phyloP scores from a whole-genome alignment of 2,888 invertebrate species.

The Coremacera marginata region DNA sequence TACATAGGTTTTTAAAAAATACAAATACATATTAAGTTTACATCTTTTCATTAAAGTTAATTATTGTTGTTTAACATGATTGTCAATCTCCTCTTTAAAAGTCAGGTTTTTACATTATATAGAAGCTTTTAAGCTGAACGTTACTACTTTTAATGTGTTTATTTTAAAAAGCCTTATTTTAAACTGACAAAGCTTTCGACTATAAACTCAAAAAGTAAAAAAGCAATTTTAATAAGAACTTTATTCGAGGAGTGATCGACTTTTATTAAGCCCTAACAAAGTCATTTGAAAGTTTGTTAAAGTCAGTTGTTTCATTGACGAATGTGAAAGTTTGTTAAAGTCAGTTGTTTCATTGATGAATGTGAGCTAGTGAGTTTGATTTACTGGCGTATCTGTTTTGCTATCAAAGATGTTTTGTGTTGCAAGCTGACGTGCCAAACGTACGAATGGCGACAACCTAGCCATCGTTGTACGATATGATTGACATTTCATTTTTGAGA shows the following conservation, averaged over 20 bases:
- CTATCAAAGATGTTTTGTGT: neutral
- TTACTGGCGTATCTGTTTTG: neutral
- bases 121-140: no score
- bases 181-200: no score
- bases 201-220: no score
- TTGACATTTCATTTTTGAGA: neutral
- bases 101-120: no score
- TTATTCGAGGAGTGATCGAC: no score
- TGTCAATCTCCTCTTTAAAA: no score
- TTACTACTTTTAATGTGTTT: no score
- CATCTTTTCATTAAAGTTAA: neutral
- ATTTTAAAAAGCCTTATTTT: no score
- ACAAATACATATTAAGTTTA: neutral
- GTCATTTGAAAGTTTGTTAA: neutral
- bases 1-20: no score
- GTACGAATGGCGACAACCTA: constrained; percentile 61
- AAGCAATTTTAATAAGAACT: no score
- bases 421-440: constrained; percentile 55
- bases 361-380: neutral
- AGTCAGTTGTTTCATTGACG: constrained; percentile 7
- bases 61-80: no score
- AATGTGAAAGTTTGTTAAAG: neutral
- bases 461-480: constrained; percentile 60
- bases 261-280: neutral
- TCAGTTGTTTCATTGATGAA: constrained; percentile 14